A percentile compares a stretch with the other conserved stretches of the same genome.
Conservation (phyloP, 2,797 vertebrate species). For the Halcyon badia region DNA sequence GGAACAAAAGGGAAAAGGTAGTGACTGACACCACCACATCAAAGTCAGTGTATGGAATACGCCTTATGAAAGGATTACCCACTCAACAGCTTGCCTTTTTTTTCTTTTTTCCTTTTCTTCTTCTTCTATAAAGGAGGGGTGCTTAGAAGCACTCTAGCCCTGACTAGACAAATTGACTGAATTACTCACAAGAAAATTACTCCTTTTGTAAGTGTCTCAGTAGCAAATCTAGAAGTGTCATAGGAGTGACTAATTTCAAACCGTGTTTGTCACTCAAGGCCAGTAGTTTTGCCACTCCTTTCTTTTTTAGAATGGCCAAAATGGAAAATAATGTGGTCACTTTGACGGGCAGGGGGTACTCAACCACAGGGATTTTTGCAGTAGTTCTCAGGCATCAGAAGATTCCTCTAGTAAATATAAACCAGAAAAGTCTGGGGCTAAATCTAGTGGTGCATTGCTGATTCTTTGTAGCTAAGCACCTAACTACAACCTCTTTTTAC, state of each 20-base stretch:
- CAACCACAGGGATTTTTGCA: background rate
- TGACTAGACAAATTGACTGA: conserved; percentile 42
- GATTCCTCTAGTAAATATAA: background rate
- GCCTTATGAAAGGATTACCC: conserved; percentile 24
- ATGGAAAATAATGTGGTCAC: background rate
- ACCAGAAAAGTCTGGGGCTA: background rate
- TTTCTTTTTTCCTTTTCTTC: background rate
- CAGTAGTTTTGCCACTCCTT: background rate
- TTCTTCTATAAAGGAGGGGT: background rate
- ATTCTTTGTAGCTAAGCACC: background rate
- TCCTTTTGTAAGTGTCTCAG: background rate
- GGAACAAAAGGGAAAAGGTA: conserved; percentile 11
- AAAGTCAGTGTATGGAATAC: conserved; percentile 29
- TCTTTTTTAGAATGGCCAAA: background rate
- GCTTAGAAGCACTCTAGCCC: background rate
- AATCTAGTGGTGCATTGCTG: background rate
- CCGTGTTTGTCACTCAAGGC: background rate
- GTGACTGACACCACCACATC: conserved; percentile 4
- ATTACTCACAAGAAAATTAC: conserved; percentile 32
- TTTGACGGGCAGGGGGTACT: background rate
- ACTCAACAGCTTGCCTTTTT: background rate
- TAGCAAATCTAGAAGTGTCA: background rate
- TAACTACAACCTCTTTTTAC: background rate
- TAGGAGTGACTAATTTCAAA: background rate
- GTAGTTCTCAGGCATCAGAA: background rate